Conservation (phyloP, 1,140 invertebrate species). For the Drosophila ananassae region DNA sequence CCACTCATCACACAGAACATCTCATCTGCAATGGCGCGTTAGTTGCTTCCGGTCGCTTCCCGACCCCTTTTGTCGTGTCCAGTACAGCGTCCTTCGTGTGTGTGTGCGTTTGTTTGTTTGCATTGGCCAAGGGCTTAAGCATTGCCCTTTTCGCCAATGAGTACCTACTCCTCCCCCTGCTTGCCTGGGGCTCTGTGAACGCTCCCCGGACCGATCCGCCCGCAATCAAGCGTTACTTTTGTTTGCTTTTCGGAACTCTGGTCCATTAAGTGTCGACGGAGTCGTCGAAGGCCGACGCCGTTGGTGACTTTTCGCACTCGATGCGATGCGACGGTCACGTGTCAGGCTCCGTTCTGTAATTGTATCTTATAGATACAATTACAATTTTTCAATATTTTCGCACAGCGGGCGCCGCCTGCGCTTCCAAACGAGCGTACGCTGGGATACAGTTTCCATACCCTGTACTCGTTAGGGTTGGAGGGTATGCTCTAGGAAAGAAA, state of each 20-base stretch:
- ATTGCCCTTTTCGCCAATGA: constrained; percentile 55
- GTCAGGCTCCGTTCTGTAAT: constrained; percentile 64
- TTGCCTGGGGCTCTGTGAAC: constrained; percentile 40
- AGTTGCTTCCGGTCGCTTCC: constrained; percentile 63
- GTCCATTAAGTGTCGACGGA: constrained; percentile 68
- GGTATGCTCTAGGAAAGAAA: not conserved
- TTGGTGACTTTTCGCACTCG: constrained; percentile 67
- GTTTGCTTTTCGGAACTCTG: constrained; percentile 80
- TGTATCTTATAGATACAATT: constrained; percentile 82
- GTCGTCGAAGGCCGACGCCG: constrained; percentile 37
- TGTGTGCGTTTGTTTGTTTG: constrained; percentile 59
- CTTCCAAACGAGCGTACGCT: constrained; percentile 14
- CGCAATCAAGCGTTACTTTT: constrained; percentile 78
- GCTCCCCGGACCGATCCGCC: constrained; percentile 31
- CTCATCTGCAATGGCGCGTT: constrained; percentile 54
- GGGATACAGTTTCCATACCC: constrained; percentile 10
- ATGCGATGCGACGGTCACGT: constrained; percentile 63
- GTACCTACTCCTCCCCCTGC: constrained; percentile 5
- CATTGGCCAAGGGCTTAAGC: constrained; percentile 59
- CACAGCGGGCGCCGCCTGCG: constrained; percentile 56
- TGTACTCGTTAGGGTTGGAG: constrained; percentile 18
- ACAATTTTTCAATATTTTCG: constrained; percentile 82
- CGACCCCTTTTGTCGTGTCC: constrained; percentile 13
- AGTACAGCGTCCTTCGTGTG: not conserved
- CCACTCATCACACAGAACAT: constrained; percentile 35